Conservation (phyloP, 2,797 vertebrate genomes). For the Loriculus beryllinus region DNA sequence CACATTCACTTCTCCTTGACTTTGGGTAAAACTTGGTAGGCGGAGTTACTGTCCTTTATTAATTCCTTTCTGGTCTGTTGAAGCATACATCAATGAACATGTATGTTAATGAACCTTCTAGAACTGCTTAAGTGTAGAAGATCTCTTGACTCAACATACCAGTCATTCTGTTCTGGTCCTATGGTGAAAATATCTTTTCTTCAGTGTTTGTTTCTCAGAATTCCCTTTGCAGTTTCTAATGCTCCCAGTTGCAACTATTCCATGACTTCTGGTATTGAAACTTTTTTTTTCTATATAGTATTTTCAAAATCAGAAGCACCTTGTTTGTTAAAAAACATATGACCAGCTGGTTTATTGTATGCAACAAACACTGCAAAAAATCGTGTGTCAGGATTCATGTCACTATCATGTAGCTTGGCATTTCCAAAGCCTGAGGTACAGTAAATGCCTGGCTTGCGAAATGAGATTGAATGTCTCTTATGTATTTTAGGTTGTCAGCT, state of each 20-base stretch:
- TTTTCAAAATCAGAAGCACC: neutral
- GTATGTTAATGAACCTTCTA: neutral
- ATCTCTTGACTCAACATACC: neutral
- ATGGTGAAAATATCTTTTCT: neutral
- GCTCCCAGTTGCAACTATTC: neutral
- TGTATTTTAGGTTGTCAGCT: neutral
- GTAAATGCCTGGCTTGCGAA: neutral
- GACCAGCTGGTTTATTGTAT: neutral
- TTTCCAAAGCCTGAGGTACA: neutral
- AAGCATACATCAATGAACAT: neutral
- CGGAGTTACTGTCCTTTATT: neutral
- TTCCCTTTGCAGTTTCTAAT: neutral
- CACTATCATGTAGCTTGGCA: accelerated
- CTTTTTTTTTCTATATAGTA: neutral
- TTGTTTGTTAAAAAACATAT: neutral
- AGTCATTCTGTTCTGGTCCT: neutral
- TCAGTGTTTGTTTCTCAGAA: neutral
- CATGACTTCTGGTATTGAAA: neutral
- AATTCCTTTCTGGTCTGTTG: neutral
- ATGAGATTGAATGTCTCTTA: neutral
- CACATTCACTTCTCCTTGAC: neutral
- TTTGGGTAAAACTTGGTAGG: neutral
- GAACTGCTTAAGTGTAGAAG: neutral
- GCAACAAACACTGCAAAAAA: neutral
- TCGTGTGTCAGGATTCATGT: neutral